These are phyloP conservation scores for Sminthurides aquaticus DNA, from an alignment of 2,888 invertebrate genomes.

Conservation along the genomic window DNA sequence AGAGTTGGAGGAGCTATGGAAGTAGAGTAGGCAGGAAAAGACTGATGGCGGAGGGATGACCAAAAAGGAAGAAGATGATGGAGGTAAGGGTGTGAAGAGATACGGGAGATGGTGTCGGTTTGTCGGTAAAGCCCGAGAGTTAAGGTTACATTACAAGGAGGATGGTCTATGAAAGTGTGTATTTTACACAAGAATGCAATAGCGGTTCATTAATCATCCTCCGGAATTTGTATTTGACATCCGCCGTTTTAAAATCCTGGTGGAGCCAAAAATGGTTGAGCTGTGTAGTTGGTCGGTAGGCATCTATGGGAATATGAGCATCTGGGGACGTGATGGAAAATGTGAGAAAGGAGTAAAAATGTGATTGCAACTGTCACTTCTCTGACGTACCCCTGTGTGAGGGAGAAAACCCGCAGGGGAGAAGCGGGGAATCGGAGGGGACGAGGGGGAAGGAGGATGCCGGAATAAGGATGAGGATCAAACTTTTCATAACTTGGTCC, in stretches of 20 bases:
- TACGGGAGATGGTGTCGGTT: background rate
- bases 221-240: conserved; percentile 30
- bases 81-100: background rate
- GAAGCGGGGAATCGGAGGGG: no score
- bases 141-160: background rate
- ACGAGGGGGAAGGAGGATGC: no score
- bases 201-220: conserved; percentile 33
- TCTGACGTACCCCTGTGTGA: no score
- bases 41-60: background rate
- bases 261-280: conserved; percentile 13
- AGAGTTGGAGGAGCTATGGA: no score
- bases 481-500: no score
- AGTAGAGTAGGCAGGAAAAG: no score
- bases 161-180: background rate
- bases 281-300: background rate
- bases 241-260: conserved; percentile 24
- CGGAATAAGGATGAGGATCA: no score
- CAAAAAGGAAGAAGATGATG: background rate
- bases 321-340: conserved; percentile 17
- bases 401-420: no score
- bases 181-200: conserved; percentile 13
- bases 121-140: background rate
- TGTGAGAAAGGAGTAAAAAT: conserved; percentile 3
- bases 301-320: conserved; percentile 24
- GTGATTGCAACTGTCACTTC: conserved; percentile 2